phyloP scores from a whole-genome alignment of 1,140 invertebrate species.

The Anastrepha ludens region DNA sequence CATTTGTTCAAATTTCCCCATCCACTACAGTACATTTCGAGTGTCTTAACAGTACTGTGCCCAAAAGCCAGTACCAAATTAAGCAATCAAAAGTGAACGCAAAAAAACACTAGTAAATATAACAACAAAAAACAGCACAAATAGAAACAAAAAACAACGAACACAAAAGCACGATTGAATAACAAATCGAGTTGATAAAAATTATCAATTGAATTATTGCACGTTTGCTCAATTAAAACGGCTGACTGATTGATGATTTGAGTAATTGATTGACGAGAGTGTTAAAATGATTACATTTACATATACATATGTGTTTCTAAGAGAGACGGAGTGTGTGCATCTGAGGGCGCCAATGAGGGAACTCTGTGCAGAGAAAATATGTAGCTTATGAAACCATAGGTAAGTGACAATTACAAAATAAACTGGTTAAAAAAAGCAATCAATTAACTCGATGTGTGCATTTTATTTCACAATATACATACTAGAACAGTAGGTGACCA shows the following conservation, averaged over 20 bases:
- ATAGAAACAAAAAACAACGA: not conserved
- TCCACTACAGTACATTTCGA: no score
- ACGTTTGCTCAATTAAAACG: constrained; percentile 52
- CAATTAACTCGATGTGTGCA: no score
- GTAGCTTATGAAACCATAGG: no score
- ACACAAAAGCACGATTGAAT: constrained; percentile 26
- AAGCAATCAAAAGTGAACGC: constrained; percentile 20
- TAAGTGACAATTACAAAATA: no score
- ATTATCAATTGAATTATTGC: constrained; percentile 52
- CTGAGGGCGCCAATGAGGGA: not conserved
- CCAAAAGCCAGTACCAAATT: not conserved
- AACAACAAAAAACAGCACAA: constrained; percentile 6
- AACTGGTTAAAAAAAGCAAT: no score
- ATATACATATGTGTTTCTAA: not conserved
- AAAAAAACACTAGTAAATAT: not conserved
- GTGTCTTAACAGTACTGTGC: no score
- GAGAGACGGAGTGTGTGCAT: not conserved
- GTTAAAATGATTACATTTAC: constrained; percentile 34
- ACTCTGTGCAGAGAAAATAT: no score
- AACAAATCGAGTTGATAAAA: constrained; percentile 44
- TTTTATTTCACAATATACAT: no score
- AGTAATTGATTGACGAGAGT: constrained; percentile 43
- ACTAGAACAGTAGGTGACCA: no score
- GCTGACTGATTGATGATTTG: constrained; percentile 40
- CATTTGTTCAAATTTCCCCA: no score